A percentile compares a stretch with the other conserved stretches of the same genome.
Conservation (phyloP, 2,113 vertebrate genomes). For the Daphoenositta chrysoptera region DNA sequence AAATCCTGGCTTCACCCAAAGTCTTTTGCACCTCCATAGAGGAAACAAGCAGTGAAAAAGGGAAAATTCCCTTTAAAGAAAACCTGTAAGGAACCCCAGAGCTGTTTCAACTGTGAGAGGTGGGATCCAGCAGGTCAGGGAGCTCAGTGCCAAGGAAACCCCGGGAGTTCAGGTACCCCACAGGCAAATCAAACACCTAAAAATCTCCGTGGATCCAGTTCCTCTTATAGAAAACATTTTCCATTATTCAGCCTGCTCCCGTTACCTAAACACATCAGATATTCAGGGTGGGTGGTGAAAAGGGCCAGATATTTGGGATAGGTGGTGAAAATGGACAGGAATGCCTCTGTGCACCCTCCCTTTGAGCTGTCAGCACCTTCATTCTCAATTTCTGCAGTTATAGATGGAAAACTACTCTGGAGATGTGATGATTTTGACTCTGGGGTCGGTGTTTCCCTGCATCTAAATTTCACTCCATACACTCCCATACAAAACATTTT, state of each 20-base stretch:
- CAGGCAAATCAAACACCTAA: background rate
- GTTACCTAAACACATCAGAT: background rate
- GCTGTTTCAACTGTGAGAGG: background rate
- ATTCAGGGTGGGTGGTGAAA: background rate
- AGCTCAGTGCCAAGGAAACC: background rate
- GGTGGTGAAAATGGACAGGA: background rate
- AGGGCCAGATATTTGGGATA: background rate
- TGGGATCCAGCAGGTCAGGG: background rate
- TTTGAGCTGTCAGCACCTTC: background rate
- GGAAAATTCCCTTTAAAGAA: background rate
- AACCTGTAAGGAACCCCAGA: background rate
- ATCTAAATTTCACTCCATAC: background rate
- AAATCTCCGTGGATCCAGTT: background rate
- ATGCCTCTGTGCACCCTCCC: background rate
- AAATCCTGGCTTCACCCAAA: background rate
- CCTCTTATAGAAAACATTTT: background rate
- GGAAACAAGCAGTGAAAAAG: background rate
- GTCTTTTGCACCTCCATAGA: background rate
- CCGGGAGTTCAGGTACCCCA: background rate
- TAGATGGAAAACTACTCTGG: background rate
- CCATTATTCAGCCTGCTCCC: background rate
- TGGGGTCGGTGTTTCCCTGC: background rate
- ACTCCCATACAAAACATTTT: background rate
- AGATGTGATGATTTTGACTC: background rate
- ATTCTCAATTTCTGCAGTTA: background rate